Percentiles rank a stretch among this genome's conserved stretches.
Conservation (phyloP, 2,797 vertebrate genomes). For the Sebastes diploproa region DNA sequence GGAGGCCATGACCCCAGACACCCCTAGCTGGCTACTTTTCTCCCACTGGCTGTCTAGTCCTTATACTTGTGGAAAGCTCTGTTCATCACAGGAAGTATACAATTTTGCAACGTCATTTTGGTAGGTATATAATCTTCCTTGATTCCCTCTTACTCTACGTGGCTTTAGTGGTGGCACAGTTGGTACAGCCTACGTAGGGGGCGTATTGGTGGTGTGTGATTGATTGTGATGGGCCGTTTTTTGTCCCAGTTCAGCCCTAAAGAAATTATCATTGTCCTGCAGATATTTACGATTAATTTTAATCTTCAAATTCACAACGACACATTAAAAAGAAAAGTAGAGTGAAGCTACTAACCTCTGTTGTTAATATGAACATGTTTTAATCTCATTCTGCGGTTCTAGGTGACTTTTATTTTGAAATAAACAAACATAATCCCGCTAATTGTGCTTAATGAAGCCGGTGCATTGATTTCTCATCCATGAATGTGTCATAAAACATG, state of each 20-base stretch:
- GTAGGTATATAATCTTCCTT: not conserved
- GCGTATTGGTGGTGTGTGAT: not conserved
- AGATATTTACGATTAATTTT: not conserved
- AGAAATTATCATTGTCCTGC: not conserved
- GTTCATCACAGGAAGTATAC: too few species aligned
- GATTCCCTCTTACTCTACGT: rapidly evolving
- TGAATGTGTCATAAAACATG: conserved; percentile 18
- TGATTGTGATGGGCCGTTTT: too few species aligned
- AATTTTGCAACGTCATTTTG: not conserved
- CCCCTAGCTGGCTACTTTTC: not conserved
- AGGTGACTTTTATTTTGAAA: conserved; percentile 38
- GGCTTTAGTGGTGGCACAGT: too few species aligned
- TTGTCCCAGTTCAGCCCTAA: too few species aligned
- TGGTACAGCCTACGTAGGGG: too few species aligned
- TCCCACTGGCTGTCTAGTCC: too few species aligned
- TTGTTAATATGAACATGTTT: not conserved
- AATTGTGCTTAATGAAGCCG: conserved; percentile 45
- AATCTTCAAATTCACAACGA: not conserved
- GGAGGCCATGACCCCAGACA: not conserved
- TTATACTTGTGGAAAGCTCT: not conserved
- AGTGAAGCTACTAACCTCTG: not conserved
- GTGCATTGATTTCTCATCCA: conserved; percentile 14
- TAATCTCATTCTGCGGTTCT: not conserved
- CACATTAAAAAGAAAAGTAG: too few species aligned
- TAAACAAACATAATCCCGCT: not conserved